Base-by-base conservation (phyloP, 2,797 vertebrate genomes). In the Scarus forsteni region DNA sequence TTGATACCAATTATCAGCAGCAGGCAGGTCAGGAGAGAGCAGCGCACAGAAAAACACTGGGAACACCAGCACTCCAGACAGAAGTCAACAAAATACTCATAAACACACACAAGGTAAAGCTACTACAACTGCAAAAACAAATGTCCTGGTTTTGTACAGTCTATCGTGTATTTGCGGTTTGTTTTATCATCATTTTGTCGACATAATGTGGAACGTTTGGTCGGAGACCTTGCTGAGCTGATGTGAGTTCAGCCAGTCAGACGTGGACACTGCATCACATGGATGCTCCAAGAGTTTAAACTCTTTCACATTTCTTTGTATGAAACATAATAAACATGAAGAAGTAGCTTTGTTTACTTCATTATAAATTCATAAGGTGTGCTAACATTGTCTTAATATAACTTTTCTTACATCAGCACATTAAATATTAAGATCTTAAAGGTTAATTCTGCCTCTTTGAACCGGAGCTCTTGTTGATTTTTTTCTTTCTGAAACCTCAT, bases 1-100 rank as follows among this genome's bases (percentile, higher is more conserved):
- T 8, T 60, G 60, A 81, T 67, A 65, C 68, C 72, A 78, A 73
- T 85, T 80, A 78, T 53, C 66, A 50, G 68, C 65, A 49, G 16
- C 46, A 13, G 40, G 59, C 38, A 44, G 60, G 65, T 65, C 58
- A 67, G 27, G 18, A 19, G 46, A 66, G 59, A 68, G 43, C 52
- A 38, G 4, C n/a, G 7, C 10, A 43, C 48, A 55, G 49, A 27
- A 27, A 42, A 58, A 38, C 42, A 60, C n/a, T n/a, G 10, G 15
- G n/a, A 68, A 62, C 57, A 64, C 40, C 56, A 73, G 59, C 14
- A 52, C 48, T 38, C 46, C 58, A 35, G 58, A 51, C 27, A 53
- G 10, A 8, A 16, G 8, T 52, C 18, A 27, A 59, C 18, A 4
- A 10, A 49, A 42, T 18, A 57, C 19, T 56, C 53, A 39, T 27